Conservation (phyloP, 2,113 vertebrate species). For the Pangasianodon hypophthalmus region DNA sequence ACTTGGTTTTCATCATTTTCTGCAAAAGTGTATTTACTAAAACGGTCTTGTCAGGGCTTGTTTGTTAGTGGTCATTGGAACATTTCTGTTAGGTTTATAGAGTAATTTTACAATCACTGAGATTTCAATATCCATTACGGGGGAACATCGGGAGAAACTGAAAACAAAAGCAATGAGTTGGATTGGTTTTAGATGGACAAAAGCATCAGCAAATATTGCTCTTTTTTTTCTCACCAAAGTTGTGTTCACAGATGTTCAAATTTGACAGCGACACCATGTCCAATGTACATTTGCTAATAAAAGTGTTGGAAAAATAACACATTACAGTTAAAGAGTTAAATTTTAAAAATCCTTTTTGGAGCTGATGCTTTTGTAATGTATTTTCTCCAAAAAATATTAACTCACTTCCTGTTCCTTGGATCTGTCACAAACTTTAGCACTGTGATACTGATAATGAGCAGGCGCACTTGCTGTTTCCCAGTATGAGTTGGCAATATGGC, state of each 20-base stretch:
- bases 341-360: not conserved
- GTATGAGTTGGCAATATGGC: slow-evolving; percentile 17
- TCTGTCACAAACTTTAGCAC: slow-evolving; percentile 35
- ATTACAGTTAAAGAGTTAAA: not conserved
- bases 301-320: slow-evolving; percentile 15
- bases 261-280: slow-evolving; percentile 38
- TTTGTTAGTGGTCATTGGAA: slow-evolving; percentile 43
- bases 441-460: slow-evolving; percentile 22
- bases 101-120: slow-evolving; percentile 23
- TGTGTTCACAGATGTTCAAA: slow-evolving; percentile 35
- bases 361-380: not conserved
- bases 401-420: slow-evolving; percentile 33
- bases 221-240: slow-evolving; percentile 22
- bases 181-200: slow-evolving; percentile 50
- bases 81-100: slow-evolving; percentile 53
- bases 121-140: slow-evolving; percentile 51
- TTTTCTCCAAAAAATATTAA: not conserved
- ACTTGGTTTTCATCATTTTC: slow-evolving; percentile 23
- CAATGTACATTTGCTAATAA: slow-evolving; percentile 32
- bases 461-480: slow-evolving; percentile 6
- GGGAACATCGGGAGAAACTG: slow-evolving; percentile 25
- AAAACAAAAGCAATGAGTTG: slow-evolving; percentile 45
- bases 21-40: slow-evolving; percentile 45
- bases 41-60: slow-evolving; percentile 47
- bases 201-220: slow-evolving; percentile 29